Conservation (phyloP, 2,888 invertebrate species). For the Pyrocoelia pectoralis region DNA sequence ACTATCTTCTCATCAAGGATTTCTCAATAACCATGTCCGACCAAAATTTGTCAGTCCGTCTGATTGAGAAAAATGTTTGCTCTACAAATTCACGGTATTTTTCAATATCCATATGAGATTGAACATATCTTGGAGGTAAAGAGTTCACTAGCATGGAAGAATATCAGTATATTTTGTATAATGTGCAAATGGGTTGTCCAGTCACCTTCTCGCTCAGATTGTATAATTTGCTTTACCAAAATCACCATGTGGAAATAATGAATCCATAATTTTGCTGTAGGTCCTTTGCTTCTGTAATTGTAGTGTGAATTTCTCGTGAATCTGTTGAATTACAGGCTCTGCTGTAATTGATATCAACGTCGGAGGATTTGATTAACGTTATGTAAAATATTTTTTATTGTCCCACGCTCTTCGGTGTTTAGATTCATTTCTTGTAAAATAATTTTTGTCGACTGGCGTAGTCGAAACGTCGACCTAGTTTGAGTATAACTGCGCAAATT, state of each 20-base stretch:
- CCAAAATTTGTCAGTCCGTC: not conserved
- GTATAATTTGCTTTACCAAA: not conserved
- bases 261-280: too few species aligned
- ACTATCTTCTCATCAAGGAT: not conserved
- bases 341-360: too few species aligned
- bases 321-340: too few species aligned
- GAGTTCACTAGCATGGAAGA: not conserved
- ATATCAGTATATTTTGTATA: not conserved
- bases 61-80: not conserved
- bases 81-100: not conserved
- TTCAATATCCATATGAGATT: not conserved
- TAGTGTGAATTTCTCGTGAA: not conserved
- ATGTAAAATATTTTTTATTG: too few species aligned
- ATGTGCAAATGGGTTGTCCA: not conserved
- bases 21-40: not conserved
- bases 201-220: not conserved
- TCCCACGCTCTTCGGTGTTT: too few species aligned
- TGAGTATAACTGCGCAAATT: too few species aligned
- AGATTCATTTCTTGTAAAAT: too few species aligned
- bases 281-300: not conserved
- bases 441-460: too few species aligned
- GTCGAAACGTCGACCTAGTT: too few species aligned
- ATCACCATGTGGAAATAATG: not conserved
- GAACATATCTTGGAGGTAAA: conserved; percentile 3
- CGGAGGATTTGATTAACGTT: too few species aligned